Base-by-base conservation (phyloP, 2,113 vertebrate species). In the Pseudolaguvia tuberculata region DNA sequence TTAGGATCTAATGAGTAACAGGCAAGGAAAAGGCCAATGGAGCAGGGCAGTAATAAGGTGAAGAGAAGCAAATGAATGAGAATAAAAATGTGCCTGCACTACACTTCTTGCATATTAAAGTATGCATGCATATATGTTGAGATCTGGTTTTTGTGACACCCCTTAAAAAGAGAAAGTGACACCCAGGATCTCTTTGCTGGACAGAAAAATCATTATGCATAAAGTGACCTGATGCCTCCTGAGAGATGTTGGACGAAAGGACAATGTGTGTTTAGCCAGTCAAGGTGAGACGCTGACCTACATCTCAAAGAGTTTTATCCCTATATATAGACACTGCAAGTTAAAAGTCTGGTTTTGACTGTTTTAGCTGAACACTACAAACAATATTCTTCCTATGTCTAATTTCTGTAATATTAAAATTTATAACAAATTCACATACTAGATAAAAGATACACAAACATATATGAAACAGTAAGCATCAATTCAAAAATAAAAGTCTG, bases 181-280 rank as follows among this genome's bases (percentile, higher is more conserved):
- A 57, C 29, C 23, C 61, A 18, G 20, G 20, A 23, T 57, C 25
- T 27, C 29, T 48, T 50, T 67, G 29, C 42, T 48, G 17, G 39
- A 63, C 52, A 4, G 29, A 48, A 23, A 14, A 39, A 57, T 55
- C 11, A 72, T 59, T 74, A 75, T 77, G 62, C 52, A 62, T 81
- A 73, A 82, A 68, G 65, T 77, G 55, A 78, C 77, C 68, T 68
- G 72, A 83, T 56, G 52, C 50, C 42, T 75, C 75, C 55, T 20
- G 27, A 17, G 51, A 72, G 67, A 57, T 70, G 31, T 20, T 58
- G 21, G 53, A 58, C 51, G 70, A 73, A 75, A 68, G 21, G 58
- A 71, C 27, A 21, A 10, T 45, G 55, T 15, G 14, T 59, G 56
- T 51, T 52, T 55, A 15, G 25, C 3, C 12, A 18, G 39, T 27